A percentile compares a stretch with the other conserved stretches of the same genome.
These are phyloP conservation scores for Bombus sylvicola DNA, from an alignment of 1,140 invertebrate species.

Conservation along the genomic window DNA sequence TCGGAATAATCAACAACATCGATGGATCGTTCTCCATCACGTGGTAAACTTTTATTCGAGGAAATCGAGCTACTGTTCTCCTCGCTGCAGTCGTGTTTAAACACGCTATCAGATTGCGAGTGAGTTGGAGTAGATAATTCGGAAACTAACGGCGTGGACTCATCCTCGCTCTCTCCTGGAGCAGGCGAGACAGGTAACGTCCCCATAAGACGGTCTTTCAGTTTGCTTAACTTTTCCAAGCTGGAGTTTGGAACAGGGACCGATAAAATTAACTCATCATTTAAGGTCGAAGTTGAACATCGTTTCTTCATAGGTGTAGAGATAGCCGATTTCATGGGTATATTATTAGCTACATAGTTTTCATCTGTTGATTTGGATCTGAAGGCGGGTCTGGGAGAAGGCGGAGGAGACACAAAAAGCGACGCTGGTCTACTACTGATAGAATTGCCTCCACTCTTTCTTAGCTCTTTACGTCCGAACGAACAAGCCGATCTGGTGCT, in stretches of 20 bases:
- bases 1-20: slow-evolving; percentile 66
- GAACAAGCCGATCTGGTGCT: slow-evolving; percentile 73
- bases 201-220: slow-evolving; percentile 80
- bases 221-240: slow-evolving; percentile 76
- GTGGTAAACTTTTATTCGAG: slow-evolving; percentile 66
- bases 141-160: slow-evolving; percentile 86
- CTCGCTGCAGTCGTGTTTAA: slow-evolving; percentile 63
- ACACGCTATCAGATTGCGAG: slow-evolving; percentile 68
- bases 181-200: slow-evolving; percentile 69
- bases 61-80: slow-evolving; percentile 67
- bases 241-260: slow-evolving; percentile 63
- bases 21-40: slow-evolving; percentile 62
- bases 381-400: slow-evolving; percentile 71
- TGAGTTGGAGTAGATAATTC: slow-evolving; percentile 79
- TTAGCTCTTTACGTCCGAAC: slow-evolving; percentile 19
- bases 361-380: slow-evolving; percentile 76
- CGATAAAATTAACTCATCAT: slow-evolving; percentile 64
- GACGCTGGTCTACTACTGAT: slow-evolving; percentile 66
- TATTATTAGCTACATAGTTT: slow-evolving; percentile 55
- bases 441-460: slow-evolving; percentile 40
- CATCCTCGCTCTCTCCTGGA: slow-evolving; percentile 84
- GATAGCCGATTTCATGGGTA: slow-evolving; percentile 49
- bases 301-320: slow-evolving; percentile 32
- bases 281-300: slow-evolving; percentile 51
- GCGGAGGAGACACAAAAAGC: slow-evolving; percentile 72